Evolutionary conservation across 2,113 vertebrate genomes (phyloP), one percentile per base, ranked within the genome.

Genomic region (Lepus americanus): DNA sequence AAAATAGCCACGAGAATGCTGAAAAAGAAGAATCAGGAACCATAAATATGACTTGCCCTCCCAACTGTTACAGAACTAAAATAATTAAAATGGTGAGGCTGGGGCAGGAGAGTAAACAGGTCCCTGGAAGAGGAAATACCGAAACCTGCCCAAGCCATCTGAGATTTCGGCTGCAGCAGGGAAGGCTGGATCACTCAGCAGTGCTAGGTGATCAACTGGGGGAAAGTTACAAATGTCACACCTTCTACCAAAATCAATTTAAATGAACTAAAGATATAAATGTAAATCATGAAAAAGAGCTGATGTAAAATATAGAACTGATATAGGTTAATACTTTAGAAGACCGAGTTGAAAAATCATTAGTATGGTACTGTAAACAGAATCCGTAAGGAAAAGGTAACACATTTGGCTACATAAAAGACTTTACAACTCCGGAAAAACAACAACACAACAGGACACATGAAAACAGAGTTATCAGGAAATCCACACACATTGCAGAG

Each of bases 201-300:
- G 27, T 82, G 73, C 63, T 72, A 22, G 49, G 17, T 78, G 77
- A 87, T 89, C 31, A 64, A 66, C 76, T 36, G 61, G 53, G 29
- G 36, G 2, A 0, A 16, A 87, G 49, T 72, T 67, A 67, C 36
- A 87, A 59, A 39, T 12, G 39, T 81, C 59, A 80, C 74, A 90
- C 20, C 5, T 86, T 69, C 55, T 39, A 87, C 61, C 72, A 95
- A 84, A 96, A 84, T 87, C 77, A 90, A 89, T 92, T 96, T 94
- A 90, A 89, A 82, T 67, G 33, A 84, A 89, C 36, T 87, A 36
- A 86, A 70, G 17, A 29, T 76, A 77, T 29, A 76, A 76, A 95
- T 86, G 31, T 86, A 92, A 86, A 94, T 76, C 59, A 69, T 94
- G n/a, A 33, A 76, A 83, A 87, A 73, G 29, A 44, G 66, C 12